A percentile compares a stretch with the other conserved stretches of the same genome.
Evolutionary conservation across 2,797 vertebrate genomes (phyloP).

Genomic region (Melanotaenia maccullochi): DNA sequence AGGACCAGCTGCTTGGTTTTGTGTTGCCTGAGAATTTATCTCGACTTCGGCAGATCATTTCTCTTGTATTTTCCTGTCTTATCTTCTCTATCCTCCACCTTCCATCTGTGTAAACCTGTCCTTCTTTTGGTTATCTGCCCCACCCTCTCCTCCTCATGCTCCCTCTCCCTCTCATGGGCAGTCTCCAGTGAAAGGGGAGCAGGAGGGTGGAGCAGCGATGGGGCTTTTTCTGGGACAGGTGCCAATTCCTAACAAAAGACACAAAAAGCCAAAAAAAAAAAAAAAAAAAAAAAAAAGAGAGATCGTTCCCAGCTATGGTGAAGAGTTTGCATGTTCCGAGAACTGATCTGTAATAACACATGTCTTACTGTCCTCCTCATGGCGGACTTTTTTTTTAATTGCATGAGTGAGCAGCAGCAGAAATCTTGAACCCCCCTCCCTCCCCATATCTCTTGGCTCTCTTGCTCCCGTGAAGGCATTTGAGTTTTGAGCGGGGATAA

Average conservation of each 20-base stretch:
- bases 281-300: constrained; percentile 73
- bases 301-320: constrained; percentile 73
- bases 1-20: constrained; percentile 58
- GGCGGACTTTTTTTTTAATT: constrained; percentile 47
- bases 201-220: constrained; percentile 81
- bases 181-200: constrained; percentile 83
- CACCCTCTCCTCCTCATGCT: constrained; percentile 67
- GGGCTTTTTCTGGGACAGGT: constrained; percentile 94
- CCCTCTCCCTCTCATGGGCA: constrained; percentile 75
- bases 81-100: constrained; percentile 62
- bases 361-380: constrained; percentile 55
- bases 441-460: constrained; percentile 47
- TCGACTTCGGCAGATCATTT: constrained; percentile 52
- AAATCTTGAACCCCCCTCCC: constrained; percentile 57
- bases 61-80: constrained; percentile 56
- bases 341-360: constrained; percentile 63
- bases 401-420: constrained; percentile 61
- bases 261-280: constrained; percentile 90
- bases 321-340: constrained; percentile 71
- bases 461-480: constrained; percentile 85
- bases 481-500: constrained; percentile 76
- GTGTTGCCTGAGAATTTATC: constrained; percentile 56
- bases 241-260: constrained; percentile 96
- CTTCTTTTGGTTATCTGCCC: constrained; percentile 71
- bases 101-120: constrained; percentile 70